Evolutionary conservation across 2,113 vertebrate species (phyloP).

Genomic region (Pollachius pollachius): DNA sequence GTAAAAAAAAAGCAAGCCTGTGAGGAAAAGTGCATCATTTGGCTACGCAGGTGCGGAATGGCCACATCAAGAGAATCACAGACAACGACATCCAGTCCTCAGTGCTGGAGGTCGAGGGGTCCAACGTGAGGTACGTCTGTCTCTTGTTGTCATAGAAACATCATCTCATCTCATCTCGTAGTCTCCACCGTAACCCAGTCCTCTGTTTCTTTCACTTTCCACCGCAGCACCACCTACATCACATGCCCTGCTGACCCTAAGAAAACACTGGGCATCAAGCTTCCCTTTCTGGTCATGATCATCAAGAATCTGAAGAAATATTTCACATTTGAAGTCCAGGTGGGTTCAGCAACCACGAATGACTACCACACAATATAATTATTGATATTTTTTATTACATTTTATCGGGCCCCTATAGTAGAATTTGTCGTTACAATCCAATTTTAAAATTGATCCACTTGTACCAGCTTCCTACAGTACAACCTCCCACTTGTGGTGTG

Average conservation of each 20-base stretch:
- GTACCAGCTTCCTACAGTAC: too few relatives aligned
- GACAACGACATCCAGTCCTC: slow-evolving; percentile 95
- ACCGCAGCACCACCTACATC: slow-evolving; percentile 91
- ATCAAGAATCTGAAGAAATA: slow-evolving; percentile 98
- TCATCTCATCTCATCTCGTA: background rate
- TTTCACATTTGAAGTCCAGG: slow-evolving; percentile 98
- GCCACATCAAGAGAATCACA: slow-evolving; percentile 91
- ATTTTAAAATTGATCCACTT: background rate
- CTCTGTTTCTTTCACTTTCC: background rate
- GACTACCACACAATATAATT: background rate
- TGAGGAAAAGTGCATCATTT: too few relatives aligned
- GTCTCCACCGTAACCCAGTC: background rate
- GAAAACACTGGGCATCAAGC: slow-evolving; percentile 93
- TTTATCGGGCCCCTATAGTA: too few relatives aligned
- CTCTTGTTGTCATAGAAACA: background rate
- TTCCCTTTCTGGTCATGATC: slow-evolving; percentile 96
- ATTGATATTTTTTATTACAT: background rate
- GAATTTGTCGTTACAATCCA: background rate
- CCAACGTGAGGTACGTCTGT: slow-evolving; percentile 86
- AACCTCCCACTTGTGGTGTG: too few relatives aligned
- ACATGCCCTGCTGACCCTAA: slow-evolving; percentile 97
- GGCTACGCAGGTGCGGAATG: slow-evolving; percentile 84
- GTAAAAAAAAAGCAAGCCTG: too few relatives aligned
- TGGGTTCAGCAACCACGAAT: slow-evolving; percentile 40
- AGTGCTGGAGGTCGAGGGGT: slow-evolving; percentile 92